Evolutionary conservation across 2,888 invertebrate genomes (phyloP).

Genomic region (Mesorhabditis sp.): DNA sequence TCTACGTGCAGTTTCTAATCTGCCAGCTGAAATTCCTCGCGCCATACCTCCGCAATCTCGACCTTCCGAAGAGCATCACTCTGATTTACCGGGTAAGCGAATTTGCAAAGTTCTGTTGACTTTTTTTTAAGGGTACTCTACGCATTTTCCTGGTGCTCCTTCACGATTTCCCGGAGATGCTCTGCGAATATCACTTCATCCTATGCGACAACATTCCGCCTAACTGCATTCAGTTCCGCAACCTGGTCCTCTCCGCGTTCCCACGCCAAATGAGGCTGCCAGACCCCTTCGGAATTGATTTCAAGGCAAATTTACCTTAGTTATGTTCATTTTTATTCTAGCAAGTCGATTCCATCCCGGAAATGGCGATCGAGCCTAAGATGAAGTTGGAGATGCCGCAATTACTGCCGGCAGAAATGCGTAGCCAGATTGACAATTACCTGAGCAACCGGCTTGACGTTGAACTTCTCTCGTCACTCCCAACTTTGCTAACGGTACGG

Average conservation of each 20-base stretch:
- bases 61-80: constrained; percentile 87
- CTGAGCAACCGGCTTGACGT: constrained; percentile 70
- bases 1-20: constrained; percentile 90
- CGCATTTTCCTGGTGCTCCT: constrained; percentile 87
- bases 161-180: constrained; percentile 97
- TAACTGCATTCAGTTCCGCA: constrained; percentile 96
- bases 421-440: constrained; percentile 86
- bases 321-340: constrained; percentile 10
- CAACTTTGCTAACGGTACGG: constrained; percentile 59
- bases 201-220: constrained; percentile 99
- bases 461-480: constrained; percentile 62
- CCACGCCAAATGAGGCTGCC: constrained; percentile 96
- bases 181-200: constrained; percentile 97
- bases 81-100: constrained; percentile 80
- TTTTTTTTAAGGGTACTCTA: not conserved
- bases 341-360: constrained; percentile 54
- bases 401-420: constrained; percentile 45
- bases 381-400: constrained; percentile 45
- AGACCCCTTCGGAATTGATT: constrained; percentile 94
- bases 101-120: not conserved
- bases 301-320: constrained; percentile 66
- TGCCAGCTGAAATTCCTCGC: constrained; percentile 94
- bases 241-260: constrained; percentile 93
- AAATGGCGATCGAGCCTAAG: constrained; percentile 55
- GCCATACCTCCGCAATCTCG: constrained; percentile 93